Conservation (phyloP, 2,113 vertebrate species). For the Peromyscus californicus region DNA sequence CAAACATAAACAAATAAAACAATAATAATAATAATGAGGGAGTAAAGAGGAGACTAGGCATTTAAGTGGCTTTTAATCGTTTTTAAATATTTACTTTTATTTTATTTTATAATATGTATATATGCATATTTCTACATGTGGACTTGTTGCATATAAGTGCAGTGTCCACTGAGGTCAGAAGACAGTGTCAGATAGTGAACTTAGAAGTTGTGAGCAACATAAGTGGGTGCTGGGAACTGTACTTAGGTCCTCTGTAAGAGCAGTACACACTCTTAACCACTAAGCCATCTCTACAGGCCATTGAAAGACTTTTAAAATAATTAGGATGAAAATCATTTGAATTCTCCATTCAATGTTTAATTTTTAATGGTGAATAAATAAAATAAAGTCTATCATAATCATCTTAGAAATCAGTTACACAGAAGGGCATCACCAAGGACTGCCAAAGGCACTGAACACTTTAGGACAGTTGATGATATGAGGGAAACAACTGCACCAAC, state of each 20-base stretch:
- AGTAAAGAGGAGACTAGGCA: no score
- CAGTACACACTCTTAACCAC: no score
- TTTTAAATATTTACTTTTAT: not conserved
- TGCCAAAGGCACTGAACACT: not conserved
- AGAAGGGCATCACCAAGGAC: not conserved
- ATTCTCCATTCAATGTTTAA: not conserved
- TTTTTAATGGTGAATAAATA: not conserved
- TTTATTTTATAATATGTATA: not conserved
- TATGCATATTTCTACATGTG: not conserved
- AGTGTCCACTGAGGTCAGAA: not conserved
- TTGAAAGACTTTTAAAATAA: constrained; percentile 10
- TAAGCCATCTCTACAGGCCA: not conserved
- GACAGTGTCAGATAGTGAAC: not conserved
- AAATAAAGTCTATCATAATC: not conserved
- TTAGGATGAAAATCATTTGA: not conserved
- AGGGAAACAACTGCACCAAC: not conserved
- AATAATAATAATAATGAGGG: not conserved
- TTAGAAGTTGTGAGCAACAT: not conserved
- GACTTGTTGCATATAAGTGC: not conserved
- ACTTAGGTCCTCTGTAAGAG: not conserved
- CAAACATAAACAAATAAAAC: not conserved
- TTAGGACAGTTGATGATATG: not conserved
- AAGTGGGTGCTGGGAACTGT: not conserved
- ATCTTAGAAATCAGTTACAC: not conserved
- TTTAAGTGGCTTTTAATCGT: not conserved